Evolutionary conservation across 2,888 invertebrate genomes (phyloP), one percentile per base, ranked within the genome.

Genomic region (Leucania comma): DNA sequence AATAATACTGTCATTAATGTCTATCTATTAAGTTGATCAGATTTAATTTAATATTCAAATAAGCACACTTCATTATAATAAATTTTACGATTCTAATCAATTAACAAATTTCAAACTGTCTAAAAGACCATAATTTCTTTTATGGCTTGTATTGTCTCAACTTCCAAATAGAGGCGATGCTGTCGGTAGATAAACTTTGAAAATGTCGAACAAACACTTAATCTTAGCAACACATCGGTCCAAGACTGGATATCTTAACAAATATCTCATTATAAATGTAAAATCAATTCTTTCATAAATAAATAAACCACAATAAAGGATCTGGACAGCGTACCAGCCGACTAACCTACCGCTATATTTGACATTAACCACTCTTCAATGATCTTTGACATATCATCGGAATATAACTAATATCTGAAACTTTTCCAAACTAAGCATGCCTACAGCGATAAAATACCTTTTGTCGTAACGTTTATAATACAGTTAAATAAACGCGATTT

Each of bases 401-500:
- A 68, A 78, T 74, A 50, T 75, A 75, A 84, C 78, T 76, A 73
- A 64, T 68, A 78, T 67, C 61, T 59, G 29, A 75, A 81, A 69
- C 53, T 62, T 75, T 62, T 64, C 32, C 50, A 32, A 78, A 72
- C 65, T 78, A 75, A 81, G 82, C 74, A 78, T 50, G 51, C 24
- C 58, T 65, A 81, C 72, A 85, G 86, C 83, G 74, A 62, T 64
- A 60, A 80, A 74, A 78, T 67, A 76, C 57, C 64, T 80, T 68
- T 78, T 82, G 86, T 85, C 74, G 59, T 81, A 86, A 85, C 87
- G 77, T 86, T 90, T 88, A 88, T 85, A 84, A 82, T 82, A 86
- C 85, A 88, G 85, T 89, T 84, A 89, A 87, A 82, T 84, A 87
- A 90, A 86, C 80, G 86, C 90, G 85, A 88, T 86, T 79, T 86